Evolutionary conservation across 2,113 vertebrate species (phyloP).

Genomic region (Brevimyrus niger): DNA sequence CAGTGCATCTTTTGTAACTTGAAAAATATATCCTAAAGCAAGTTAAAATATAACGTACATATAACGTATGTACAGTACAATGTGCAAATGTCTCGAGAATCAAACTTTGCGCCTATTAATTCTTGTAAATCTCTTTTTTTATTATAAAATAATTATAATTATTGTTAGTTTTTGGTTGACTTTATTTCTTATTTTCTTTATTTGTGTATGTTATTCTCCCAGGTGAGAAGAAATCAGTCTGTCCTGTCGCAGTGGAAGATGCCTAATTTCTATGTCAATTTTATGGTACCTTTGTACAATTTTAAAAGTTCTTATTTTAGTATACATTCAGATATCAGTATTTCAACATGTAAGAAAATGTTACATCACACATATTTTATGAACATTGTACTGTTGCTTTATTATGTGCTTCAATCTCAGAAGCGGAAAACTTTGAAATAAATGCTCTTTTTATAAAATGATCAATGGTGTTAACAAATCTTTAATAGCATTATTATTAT

Average conservation of each 20-base stretch:
- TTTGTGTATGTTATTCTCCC: constrained; percentile 81
- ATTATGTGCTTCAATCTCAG: constrained; percentile 99
- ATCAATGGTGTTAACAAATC: constrained; percentile 23
- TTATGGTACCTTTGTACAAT: constrained; percentile 99
- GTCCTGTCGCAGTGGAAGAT: constrained; percentile 86
- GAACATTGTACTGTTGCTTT: constrained; percentile 99
- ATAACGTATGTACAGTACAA: constrained; percentile 89
- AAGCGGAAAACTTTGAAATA: constrained; percentile 97
- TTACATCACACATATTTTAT: constrained; percentile 99
- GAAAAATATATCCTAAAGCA: constrained; percentile 88
- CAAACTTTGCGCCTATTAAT: constrained; percentile 75
- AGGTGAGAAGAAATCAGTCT: constrained; percentile 72
- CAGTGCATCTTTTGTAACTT: constrained; percentile 92
- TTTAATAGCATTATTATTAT: constrained; percentile 13
- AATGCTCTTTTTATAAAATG: constrained; percentile 76
- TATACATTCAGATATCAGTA: constrained; percentile 99
- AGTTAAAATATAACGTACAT: constrained; percentile 72
- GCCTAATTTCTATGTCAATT: constrained; percentile 98
- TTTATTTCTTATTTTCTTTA: constrained; percentile 33
- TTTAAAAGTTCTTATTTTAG: constrained; percentile 99
- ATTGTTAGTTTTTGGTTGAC: constrained; percentile 44
- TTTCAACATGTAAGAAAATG: constrained; percentile 96
- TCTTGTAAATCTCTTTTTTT: constrained; percentile 85
- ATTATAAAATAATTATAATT: constrained; percentile 59
- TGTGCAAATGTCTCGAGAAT: constrained; percentile 88